Evolutionary conservation across 2,797 vertebrate species (phyloP), one percentile per base, ranked within the genome.

Genomic region (Gallirallus australis): DNA sequence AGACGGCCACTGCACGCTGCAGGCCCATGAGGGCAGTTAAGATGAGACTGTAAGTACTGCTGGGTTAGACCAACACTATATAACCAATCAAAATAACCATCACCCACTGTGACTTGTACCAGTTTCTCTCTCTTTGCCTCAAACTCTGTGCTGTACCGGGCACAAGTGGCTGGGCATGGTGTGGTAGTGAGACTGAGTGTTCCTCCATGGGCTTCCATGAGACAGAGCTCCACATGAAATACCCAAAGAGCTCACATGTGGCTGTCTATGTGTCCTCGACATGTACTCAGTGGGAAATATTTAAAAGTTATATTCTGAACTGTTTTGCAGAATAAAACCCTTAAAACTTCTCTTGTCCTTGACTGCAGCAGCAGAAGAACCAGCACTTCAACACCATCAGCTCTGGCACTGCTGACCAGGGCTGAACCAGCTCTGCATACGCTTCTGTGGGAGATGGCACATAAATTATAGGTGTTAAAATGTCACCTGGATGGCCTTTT

Each of bases 401-500:
- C 21, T 31, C 52, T 60, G 50, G 31, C 21, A 5, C 35, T 8
- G 15, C 50, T 69, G 35, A n/a, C 56, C 69, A 47, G 35, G 39
- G 31, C 45, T 48, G 35, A 52, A 70, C 47, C 33, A 48, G 47
- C 37, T 19, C 21, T 35, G 3, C 2, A 2, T 33, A 18, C 35
- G 28, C 25, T 53, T 18, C 52, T 0, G 0, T 8, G 12, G 16
- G 50, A 80, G 27, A 27, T 2, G 13, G n/a, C 4, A 24, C 0
- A 1, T 31, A 61, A 90, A 77, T 48, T 57, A 37, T 33, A 72
- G 35, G 20, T 21, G 31, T 31, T 56, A 45, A 80, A 80, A 33
- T 3, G 15, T 33, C 33, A 57, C 42, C 33, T 28, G 5, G 16
- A 12, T 7, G 12, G 28, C 14, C 24, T 54, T 75, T 71, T 64